Evolutionary conservation across 2,797 vertebrate species (phyloP).

Genomic region (Aselliscus stoliczkanus): DNA sequence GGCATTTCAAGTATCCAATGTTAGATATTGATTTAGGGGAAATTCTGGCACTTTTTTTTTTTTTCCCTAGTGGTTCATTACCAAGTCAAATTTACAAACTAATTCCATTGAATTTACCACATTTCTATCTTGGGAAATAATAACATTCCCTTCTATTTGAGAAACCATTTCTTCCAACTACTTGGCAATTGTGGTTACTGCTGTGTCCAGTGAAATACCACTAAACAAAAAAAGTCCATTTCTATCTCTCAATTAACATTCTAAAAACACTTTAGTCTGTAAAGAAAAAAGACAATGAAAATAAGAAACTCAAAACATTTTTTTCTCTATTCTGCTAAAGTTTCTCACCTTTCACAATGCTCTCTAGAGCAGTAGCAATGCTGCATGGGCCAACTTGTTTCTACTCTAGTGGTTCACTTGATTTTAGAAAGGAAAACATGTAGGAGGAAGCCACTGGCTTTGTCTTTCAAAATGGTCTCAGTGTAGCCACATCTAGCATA

Average conservation of each 20-base stretch:
- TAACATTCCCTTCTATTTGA: conserved; percentile 53
- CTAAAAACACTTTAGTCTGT: not conserved
- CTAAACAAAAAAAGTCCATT: conserved; percentile 2
- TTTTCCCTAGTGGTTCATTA: conserved; percentile 12
- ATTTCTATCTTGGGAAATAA: conserved; percentile 56
- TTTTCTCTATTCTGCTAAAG: not conserved
- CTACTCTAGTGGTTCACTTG: not conserved
- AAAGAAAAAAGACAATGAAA: conserved; percentile 26
- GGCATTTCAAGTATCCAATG: not conserved
- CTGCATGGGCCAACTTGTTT: not conserved
- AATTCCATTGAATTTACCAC: conserved; percentile 51
- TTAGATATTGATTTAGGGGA: conserved; percentile 41
- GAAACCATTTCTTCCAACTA: conserved; percentile 44
- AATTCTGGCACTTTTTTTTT: not conserved
- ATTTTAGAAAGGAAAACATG: not conserved
- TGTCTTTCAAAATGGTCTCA: not conserved
- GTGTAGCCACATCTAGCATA: not conserved
- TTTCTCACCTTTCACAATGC: not conserved
- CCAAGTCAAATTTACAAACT: conserved; percentile 64
- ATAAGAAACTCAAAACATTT: not conserved
- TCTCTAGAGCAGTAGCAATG: not conserved
- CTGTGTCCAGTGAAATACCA: conserved; percentile 41
- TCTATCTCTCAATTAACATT: conserved; percentile 49
- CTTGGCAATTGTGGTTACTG: conserved; percentile 34
- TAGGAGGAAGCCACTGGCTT: not conserved